Evolutionary conservation across 2,888 invertebrate genomes (phyloP).

Genomic region (Slavum lentiscoides): DNA sequence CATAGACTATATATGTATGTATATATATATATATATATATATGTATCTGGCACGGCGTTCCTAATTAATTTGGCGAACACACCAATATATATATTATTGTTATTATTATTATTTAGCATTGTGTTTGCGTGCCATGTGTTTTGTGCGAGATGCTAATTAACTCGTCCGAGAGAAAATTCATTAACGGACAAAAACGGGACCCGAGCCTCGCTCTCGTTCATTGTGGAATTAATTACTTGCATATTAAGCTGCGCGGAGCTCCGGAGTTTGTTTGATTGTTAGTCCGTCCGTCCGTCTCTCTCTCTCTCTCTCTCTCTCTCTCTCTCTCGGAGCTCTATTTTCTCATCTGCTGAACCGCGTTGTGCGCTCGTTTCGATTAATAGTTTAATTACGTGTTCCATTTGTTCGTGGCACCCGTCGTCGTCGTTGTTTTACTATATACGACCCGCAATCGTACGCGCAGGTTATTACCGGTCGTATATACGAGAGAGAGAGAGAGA

Average conservation of each 20-base stretch:
- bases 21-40: not conserved
- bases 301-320: not conserved
- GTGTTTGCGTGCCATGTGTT: conserved; percentile 42
- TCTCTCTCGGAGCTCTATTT: not conserved
- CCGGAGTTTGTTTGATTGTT: conserved; percentile 51
- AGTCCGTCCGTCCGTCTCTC: conserved; percentile 3
- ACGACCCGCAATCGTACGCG: conserved; percentile 26
- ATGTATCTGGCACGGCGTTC: not conserved
- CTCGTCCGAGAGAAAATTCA: conserved; percentile 51
- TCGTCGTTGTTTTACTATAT: not conserved
- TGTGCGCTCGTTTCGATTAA: conserved; percentile 34
- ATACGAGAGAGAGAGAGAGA: no score
- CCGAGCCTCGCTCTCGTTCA: conserved; percentile 32
- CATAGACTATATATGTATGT: not conserved
- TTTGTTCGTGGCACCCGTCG: conserved; percentile 40
- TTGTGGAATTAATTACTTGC: conserved; percentile 51
- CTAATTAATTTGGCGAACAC: conserved; percentile 35
- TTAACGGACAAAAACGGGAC: conserved; percentile 51
- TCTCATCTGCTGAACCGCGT: no score
- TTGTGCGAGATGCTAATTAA: conserved; percentile 45
- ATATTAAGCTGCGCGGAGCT: conserved; percentile 40
- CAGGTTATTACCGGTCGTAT: conserved; percentile 24
- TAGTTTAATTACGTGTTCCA: conserved; percentile 50
- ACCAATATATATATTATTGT: conserved; percentile 4
- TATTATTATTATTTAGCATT: conserved; percentile 45